Evolutionary conservation across 2,797 vertebrate genomes (phyloP), one percentile per base, ranked within the genome.

Genomic region (Macropus fuliginosus): DNA sequence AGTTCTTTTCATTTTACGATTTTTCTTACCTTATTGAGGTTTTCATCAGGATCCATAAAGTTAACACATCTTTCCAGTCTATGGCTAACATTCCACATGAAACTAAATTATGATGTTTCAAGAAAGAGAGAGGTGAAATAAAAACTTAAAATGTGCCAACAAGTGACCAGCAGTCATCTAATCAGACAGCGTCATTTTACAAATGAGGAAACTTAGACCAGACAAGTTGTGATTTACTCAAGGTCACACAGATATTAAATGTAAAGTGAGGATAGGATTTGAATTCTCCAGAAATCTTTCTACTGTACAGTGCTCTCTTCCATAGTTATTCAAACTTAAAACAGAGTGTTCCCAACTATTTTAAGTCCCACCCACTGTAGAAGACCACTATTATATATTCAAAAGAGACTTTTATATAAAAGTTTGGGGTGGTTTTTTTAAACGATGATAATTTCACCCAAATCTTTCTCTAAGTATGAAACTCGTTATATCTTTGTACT

Each of bases 11-110:
- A 91, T 91, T 59, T 8, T 62, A 13, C 57, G 87, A 94, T 94
- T 62, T n/a, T 92, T 93, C 94, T 74, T 93, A 95, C 93, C 57
- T 90, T 59, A 52, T 89, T 96, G 94, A 95, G 90, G 93, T 54
- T 56, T 56, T 93, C 94, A 96, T 94, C 92, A 93, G 93, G 92
- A 93, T 97, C 94, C 91, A 46, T 93, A 56, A 31, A 27, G 91
- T 62, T 93, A 92, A 91, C 92, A 95, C 74, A 91, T 66, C 92
- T 96, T 92, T 92, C 91, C 93, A 81, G 54, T 95, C 52, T 52
- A 57, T 95, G 93, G 74, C 57, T 56, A 29, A 3, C 56, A 90
- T 97, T 95, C 94, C 54, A 66, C 93, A 0, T 46, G 56, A 56
- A 46, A 52, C 5, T 81, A 81, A 81, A 81, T 81, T 31, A 46